Evolutionary conservation across 2,888 invertebrate genomes (phyloP).

Genomic region (Dynastes tityus): DNA sequence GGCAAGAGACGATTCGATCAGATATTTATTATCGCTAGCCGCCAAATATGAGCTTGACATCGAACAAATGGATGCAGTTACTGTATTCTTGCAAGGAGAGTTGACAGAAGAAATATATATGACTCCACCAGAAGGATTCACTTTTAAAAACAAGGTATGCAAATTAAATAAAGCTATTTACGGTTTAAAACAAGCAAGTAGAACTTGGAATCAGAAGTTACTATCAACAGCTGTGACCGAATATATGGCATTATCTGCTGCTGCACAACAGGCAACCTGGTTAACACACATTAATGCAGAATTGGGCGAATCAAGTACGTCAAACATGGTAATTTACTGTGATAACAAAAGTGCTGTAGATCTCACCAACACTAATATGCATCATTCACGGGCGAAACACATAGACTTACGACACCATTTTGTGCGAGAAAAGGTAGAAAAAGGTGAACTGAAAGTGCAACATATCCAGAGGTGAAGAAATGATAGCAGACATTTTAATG

Average conservation of each 20-base stretch:
- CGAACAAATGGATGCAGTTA: constrained; percentile 23
- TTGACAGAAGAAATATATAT: constrained; percentile 47
- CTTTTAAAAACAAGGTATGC: constrained; percentile 46
- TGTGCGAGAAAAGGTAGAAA: not conserved
- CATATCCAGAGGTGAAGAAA: not conserved
- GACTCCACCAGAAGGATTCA: constrained; percentile 54
- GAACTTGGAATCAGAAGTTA: no score
- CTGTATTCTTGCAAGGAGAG: constrained; percentile 11
- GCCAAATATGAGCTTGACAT: constrained; percentile 17
- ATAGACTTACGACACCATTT: not conserved
- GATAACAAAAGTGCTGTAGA: not conserved
- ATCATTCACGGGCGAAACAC: not conserved
- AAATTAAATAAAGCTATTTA: constrained; percentile 63
- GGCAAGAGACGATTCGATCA: constrained; percentile 1
- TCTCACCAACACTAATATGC: not conserved
- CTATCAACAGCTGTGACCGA: not conserved
- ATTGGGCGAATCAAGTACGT: not conserved
- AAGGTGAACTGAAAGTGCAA: not conserved
- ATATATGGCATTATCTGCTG: not conserved
- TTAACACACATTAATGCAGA: not conserved
- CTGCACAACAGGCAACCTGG: not conserved
- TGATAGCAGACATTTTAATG: not conserved
- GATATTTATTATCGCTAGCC: constrained; percentile 16
- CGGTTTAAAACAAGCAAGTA: not conserved
- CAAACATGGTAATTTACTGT: not conserved